Evolutionary conservation across 2,113 vertebrate genomes (phyloP), one percentile per base, ranked within the genome.

Genomic region (Macquaria australasica): DNA sequence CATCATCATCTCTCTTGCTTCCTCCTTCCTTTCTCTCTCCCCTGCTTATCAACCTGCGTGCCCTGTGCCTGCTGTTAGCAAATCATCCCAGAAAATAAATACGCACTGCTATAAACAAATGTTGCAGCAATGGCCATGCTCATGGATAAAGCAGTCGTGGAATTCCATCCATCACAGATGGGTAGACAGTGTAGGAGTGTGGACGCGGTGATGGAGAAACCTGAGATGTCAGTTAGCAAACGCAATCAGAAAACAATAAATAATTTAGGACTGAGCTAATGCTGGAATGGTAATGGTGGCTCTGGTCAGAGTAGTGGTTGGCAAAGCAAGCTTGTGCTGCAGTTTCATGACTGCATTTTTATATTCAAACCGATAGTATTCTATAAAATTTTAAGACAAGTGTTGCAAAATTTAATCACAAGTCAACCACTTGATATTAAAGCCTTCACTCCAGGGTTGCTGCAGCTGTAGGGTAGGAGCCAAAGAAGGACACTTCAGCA

Each of bases 21-120:
- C 39, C 63, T 79, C 69, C 28, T 53, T 66, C 39, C 73, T 62
- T 34, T 80, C 77, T 69, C 55, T 81, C 73, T 81, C 62, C 64
- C 69, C 68, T 64, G 74, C 86, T 91, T 73, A 87, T 82, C 83
- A 89, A 90, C 92, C 84, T 85, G 58, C n/a, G 62, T 77, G 79
- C 75, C 84, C 87, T 43, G 28, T 2, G 72, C 87, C 88, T 89
- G 84, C 92, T 93, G 89, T 90, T 90, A 60, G 56, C 64, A 82
- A 90, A 87, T 88, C 86, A 75, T 78, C 63, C 73, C 80, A 31
- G 86, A 85, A 87, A 90, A 86, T 90, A 88, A 90, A 92, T 88
- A 90, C 90, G 67, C 34, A 12, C 14, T 0, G 39, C 45, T 23
- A 73, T 81, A 92, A 90, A 94, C 89, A 93, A 88, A 90, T 82